Evolutionary conservation across 1,140 invertebrate species (phyloP).

Genomic region (Drosophila subpulchrella): DNA sequence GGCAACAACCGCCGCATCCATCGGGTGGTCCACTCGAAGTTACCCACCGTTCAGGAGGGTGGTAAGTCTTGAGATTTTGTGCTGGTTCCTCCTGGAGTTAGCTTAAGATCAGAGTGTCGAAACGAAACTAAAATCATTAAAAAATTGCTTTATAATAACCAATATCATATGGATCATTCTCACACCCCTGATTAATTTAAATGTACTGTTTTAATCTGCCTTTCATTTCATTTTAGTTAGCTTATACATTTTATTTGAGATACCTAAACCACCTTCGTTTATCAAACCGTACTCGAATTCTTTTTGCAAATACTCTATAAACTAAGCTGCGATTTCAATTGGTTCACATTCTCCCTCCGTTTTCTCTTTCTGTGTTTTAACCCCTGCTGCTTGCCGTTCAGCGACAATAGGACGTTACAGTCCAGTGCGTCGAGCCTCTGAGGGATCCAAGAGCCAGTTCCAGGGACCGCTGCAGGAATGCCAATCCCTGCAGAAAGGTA

Average conservation of each 20-base stretch:
- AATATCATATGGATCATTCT: no score
- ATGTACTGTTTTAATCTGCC: no score
- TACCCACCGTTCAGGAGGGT: slow-evolving; percentile 87
- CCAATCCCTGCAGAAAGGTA: slow-evolving; percentile 88
- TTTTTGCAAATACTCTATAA: background rate
- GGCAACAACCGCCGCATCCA: slow-evolving; percentile 69
- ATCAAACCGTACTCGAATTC: background rate
- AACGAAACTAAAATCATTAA: background rate
- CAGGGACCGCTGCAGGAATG: slow-evolving; percentile 89
- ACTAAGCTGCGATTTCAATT: background rate
- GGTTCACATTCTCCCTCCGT: slow-evolving; percentile 9
- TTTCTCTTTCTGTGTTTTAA: slow-evolving; percentile 10
- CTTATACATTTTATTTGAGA: no score
- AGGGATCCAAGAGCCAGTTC: slow-evolving; percentile 81
- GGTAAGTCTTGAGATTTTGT: slow-evolving; percentile 82
- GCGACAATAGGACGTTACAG: slow-evolving; percentile 89
- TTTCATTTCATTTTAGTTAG: no score
- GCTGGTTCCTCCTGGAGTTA: background rate
- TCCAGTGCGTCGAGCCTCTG: slow-evolving; percentile 94
- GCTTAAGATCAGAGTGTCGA: background rate
- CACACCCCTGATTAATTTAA: no score
- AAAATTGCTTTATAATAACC: no score
- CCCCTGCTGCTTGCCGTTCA: slow-evolving; percentile 41
- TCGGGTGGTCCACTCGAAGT: slow-evolving; percentile 77
- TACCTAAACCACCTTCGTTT: background rate